These are phyloP conservation scores for Cavia aperea DNA, from an alignment of 2,113 vertebrate species.

Conservation along the genomic window DNA sequence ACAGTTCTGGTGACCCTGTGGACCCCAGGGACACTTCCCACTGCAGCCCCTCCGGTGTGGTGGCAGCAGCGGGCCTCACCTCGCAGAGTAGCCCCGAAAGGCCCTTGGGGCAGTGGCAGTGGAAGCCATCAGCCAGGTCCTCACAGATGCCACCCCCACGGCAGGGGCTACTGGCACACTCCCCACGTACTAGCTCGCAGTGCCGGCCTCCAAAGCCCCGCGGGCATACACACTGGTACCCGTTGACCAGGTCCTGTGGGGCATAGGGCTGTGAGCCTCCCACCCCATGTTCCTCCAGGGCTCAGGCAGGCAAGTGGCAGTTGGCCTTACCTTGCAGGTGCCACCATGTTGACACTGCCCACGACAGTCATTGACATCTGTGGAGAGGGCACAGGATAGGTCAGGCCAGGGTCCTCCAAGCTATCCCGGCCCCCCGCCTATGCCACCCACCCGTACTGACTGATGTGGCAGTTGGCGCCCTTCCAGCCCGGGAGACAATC, in stretches of 20 bases:
- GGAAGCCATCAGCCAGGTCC: slow-evolving; percentile 79
- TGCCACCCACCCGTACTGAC: slow-evolving; percentile 85
- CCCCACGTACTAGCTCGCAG: slow-evolving; percentile 83
- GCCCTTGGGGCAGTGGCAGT: slow-evolving; percentile 85
- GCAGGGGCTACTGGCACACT: slow-evolving; percentile 86
- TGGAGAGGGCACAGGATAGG: neutral
- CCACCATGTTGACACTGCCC: slow-evolving; percentile 93
- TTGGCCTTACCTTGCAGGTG: slow-evolving; percentile 84
- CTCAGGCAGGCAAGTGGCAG: accelerated
- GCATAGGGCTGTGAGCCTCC: neutral
- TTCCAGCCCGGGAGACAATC: slow-evolving; percentile 95
- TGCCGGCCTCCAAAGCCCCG: slow-evolving; percentile 86
- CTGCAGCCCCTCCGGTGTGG: accelerated
- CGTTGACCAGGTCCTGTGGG: slow-evolving; percentile 76
- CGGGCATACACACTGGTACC: slow-evolving; percentile 87
- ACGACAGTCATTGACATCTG: slow-evolving; percentile 87
- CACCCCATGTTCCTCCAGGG: accelerated
- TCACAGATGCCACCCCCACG: slow-evolving; percentile 83
- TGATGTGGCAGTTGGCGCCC: slow-evolving; percentile 94
- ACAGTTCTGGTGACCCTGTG: accelerated
- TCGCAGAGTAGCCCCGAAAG: slow-evolving; percentile 86
- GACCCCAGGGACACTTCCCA: neutral
- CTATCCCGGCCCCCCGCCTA: neutral
- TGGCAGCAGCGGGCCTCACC: slow-evolving; percentile 76
- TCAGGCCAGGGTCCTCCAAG: neutral